Evolutionary conservation across 2,797 vertebrate species (phyloP).

Genomic region (Semaprochilodus insignis): DNA sequence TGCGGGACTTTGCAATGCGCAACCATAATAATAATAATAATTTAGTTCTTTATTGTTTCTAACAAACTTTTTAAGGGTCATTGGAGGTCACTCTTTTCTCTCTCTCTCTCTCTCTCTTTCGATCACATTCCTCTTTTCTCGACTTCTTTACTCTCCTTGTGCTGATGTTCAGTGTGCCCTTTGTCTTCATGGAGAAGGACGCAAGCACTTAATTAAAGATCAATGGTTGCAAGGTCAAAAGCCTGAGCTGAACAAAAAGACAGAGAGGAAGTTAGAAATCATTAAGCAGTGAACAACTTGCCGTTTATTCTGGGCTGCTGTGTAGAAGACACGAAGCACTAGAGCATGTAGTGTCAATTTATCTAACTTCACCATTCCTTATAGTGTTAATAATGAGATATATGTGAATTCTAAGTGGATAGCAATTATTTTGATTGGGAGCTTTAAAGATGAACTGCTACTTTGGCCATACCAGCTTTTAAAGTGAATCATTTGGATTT

Average conservation of each 20-base stretch:
- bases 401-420: background rate
- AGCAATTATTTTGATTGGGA: background rate
- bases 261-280: conserved; percentile 8
- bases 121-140: background rate
- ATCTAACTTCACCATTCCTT: background rate
- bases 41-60: too few species aligned
- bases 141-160: background rate
- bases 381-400: background rate
- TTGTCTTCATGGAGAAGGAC: conserved; percentile 35
- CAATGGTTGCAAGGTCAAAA: conserved; percentile 31
- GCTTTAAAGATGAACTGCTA: conserved; percentile 29
- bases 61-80: too few species aligned
- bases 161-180: conserved; percentile 17
- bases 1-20: too few species aligned
- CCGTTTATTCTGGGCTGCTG: background rate
- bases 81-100: background rate
- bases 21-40: too few species aligned
- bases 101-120: background rate
- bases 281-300: background rate
- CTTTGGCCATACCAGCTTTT: conserved; percentile 39
- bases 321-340: background rate
- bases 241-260: conserved; percentile 4
- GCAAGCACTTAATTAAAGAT: conserved; percentile 27
- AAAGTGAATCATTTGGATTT: conserved; percentile 26
- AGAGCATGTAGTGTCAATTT: background rate